Percentiles rank a stretch among this genome's conserved stretches.
Conservation (phyloP, 2,113 vertebrate species). For the Cavia aperea region DNA sequence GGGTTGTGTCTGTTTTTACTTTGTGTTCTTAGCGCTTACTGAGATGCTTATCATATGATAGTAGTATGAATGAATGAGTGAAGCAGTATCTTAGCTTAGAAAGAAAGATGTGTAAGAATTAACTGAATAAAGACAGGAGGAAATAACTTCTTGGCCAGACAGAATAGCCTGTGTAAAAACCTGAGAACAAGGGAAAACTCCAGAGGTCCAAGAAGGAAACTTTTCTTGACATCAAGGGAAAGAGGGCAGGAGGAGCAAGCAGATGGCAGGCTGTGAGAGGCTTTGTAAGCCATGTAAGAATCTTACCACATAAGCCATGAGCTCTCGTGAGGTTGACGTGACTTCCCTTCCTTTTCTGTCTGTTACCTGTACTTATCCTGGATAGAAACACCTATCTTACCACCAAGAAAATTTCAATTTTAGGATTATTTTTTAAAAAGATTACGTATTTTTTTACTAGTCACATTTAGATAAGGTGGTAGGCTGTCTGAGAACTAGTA, state of each 20-base stretch:
- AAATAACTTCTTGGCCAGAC: background rate
- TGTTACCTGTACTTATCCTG: background rate
- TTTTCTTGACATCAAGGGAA: background rate
- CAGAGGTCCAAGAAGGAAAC: slow-evolving; percentile 1
- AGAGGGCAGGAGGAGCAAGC: background rate
- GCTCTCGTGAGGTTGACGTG: background rate
- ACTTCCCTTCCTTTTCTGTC: background rate
- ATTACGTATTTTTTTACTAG: background rate
- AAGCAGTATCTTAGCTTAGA: background rate
- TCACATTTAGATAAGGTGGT: background rate
- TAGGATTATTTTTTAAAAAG: background rate
- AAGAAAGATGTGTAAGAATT: background rate
- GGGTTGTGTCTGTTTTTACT: background rate
- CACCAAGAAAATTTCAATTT: background rate
- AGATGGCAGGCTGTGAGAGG: background rate
- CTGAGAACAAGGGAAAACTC: background rate
- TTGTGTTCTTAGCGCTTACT: background rate
- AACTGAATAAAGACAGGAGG: background rate
- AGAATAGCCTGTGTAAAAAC: background rate
- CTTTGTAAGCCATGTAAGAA: background rate
- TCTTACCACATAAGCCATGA: background rate
- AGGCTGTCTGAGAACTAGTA: background rate
- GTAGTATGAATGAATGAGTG: background rate
- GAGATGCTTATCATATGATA: background rate
- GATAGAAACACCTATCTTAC: background rate